phyloP scores from a whole-genome alignment of 1,140 invertebrate genomes.

The roundworm (Caenorhabditis elegans) region WBcel235 BX284606.5:2877501-2878000 shows the following conservation, averaged over 20 bases:
- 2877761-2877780: slow-evolving; percentile 23
- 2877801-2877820: neutral
- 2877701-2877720: slow-evolving; percentile 22
- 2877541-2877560: neutral
- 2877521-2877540: slow-evolving; percentile 39
- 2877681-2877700: neutral
- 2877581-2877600: slow-evolving; percentile 3
- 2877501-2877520: slow-evolving; percentile 27
- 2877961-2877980: slow-evolving; percentile 46
- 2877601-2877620: slow-evolving; percentile 14
- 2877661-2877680: slow-evolving; percentile 11
- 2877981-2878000: slow-evolving; percentile 9
- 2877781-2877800: neutral
- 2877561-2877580: neutral
- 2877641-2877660: neutral
- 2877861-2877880: slow-evolving; percentile 40
- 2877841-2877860: slow-evolving; percentile 39
- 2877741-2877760: slow-evolving; percentile 7
- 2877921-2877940: slow-evolving; percentile 43
- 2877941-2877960: slow-evolving; percentile 43
- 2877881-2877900: slow-evolving; percentile 40
- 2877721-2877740: neutral
- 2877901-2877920: slow-evolving; percentile 34
- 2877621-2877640: too few relatives aligned
- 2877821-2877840: slow-evolving; percentile 38